Percentiles rank a stretch among this genome's conserved stretches.
These are phyloP conservation scores for Cynopterus brachyotis DNA, from an alignment of 2,113 vertebrate species.

Conservation along the genomic window DNA sequence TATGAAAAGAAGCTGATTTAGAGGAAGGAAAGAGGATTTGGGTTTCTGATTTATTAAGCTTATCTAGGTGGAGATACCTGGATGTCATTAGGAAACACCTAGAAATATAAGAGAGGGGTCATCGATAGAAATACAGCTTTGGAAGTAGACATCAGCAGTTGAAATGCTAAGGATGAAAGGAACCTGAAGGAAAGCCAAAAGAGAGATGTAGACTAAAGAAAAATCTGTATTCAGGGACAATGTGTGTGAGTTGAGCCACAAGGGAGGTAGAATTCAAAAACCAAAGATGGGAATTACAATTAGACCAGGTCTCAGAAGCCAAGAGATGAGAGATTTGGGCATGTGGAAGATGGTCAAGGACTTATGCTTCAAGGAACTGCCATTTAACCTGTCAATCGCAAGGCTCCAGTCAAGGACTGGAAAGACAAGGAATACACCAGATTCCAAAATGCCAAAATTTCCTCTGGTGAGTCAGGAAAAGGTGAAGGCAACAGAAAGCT, in stretches of 20 bases:
- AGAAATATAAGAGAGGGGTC: background rate
- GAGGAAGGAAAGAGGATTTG: background rate
- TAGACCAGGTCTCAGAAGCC: background rate
- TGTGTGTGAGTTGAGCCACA: background rate
- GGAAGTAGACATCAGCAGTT: background rate
- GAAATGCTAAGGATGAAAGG: background rate
- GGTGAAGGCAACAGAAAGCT: background rate
- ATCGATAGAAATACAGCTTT: background rate
- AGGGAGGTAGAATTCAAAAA: background rate
- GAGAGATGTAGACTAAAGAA: background rate
- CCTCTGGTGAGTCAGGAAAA: background rate
- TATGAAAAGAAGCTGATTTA: background rate
- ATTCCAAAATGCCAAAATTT: background rate
- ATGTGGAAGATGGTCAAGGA: background rate
- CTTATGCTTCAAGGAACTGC: background rate
- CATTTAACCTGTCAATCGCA: background rate
- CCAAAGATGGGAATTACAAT: background rate
- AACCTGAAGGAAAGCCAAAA: background rate
- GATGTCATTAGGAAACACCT: background rate
- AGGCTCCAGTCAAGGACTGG: background rate
- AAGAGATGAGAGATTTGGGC: background rate
- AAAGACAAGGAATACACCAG: background rate
- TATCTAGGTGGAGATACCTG: background rate
- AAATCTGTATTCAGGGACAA: background rate
- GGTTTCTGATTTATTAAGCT: background rate